Base-by-base conservation (phyloP, 2,888 invertebrate species). In the Phortica magna region DNA sequence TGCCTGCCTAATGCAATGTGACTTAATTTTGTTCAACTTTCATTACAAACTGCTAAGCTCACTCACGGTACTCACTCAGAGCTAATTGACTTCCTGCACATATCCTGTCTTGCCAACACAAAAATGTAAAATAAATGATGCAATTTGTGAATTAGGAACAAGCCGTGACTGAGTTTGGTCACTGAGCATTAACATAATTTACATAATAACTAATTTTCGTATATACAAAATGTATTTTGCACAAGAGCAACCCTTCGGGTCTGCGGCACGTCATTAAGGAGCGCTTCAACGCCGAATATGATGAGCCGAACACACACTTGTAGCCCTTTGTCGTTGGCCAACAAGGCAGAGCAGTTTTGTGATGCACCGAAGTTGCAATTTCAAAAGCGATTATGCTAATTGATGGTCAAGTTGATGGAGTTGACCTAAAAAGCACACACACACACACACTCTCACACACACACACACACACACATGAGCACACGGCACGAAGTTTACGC, bases 331-430 rank as follows among this genome's bases (percentile, higher is more conserved):
- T 55, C 3, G 31, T 4, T 31, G 31, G 31, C 31, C 31, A 31
- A 31, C 55, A 1, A 55, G 55, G 6, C n/a, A 55, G 10, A 2
- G 17, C 17, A 17, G 55, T 55, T 7, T 19, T 61, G 1, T 22
- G 22, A 61, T 55, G 70, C 53, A 22, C 42, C 48, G 53, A 76
- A 83, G 80, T 83, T 82, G 88, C 84, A 88, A 86, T 85, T 86
- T 87, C 82, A 79, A 82, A 79, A 88, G 80, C 89, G 88, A 89
- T 89, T 89, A 89, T 89, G 89, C 89, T 89, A 89, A 89, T 89
- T 89, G 89, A 71, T 74, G 78, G 80, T 77, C 80, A 79, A 71
- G 70, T 53, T 61, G 61, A 42, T 71, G 22, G 53, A 71, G 53
- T 71, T 78, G 75, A 81, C 83, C 76, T 72, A 81, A 73, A 74